phyloP scores from a whole-genome alignment of 1,140 invertebrate species.

The Bilobella aurantiaca region DNA sequence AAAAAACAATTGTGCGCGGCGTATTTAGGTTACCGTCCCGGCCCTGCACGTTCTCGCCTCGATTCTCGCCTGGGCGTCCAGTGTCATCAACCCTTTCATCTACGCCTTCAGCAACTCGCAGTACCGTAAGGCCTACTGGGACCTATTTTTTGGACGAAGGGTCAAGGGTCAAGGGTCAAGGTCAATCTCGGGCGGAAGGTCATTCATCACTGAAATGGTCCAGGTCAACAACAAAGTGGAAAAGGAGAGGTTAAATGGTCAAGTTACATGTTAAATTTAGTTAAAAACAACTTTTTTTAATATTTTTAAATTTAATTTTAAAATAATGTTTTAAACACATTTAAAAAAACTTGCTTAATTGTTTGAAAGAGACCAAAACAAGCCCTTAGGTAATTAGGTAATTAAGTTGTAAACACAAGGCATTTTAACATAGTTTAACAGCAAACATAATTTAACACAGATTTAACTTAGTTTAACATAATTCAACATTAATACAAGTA shows the following conservation, averaged over 20 bases:
- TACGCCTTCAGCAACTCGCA: constrained; percentile 75
- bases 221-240: background rate
- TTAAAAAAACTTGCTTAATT: too few species aligned
- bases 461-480: too few species aligned
- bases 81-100: constrained; percentile 75
- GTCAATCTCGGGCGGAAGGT: background rate
- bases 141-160: constrained; percentile 44
- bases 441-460: too few species aligned
- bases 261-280: background rate
- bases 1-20: too few species aligned
- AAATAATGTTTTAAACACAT: too few species aligned
- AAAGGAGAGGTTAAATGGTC: background rate
- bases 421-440: too few species aligned
- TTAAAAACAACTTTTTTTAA: background rate
- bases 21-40: constrained; percentile 3
- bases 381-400: too few species aligned
- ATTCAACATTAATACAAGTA: too few species aligned
- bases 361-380: too few species aligned
- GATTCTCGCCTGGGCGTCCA: constrained; percentile 71
- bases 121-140: constrained; percentile 62
- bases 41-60: constrained; percentile 66
- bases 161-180: constrained; percentile 3
- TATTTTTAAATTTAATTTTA: background rate
- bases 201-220: background rate
- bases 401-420: too few species aligned